Evolutionary conservation across 2,888 invertebrate genomes (phyloP).

Genomic region (Tigriopus californicus): DNA sequence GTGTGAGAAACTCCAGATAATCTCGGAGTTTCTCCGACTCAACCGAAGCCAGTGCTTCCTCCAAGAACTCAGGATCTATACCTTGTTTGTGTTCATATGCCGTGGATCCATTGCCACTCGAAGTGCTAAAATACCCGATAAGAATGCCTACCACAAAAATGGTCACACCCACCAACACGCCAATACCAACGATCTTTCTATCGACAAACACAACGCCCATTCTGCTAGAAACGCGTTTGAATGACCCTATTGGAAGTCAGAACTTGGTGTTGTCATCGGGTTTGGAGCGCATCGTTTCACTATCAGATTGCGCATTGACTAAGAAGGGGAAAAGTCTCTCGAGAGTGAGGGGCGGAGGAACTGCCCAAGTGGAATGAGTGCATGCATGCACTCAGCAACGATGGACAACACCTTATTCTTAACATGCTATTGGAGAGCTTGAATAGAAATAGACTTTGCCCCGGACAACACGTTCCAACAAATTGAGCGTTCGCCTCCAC

Average conservation of each 20-base stretch:
- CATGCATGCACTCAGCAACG: too few species aligned
- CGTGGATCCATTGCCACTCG: not conserved
- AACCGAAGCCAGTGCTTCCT: not conserved
- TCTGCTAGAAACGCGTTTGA: not conserved
- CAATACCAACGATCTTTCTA: not conserved
- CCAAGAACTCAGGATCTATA: not conserved
- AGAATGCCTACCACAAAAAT: not conserved
- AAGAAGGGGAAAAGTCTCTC: too few species aligned
- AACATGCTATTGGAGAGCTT: too few species aligned
- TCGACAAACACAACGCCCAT: not conserved
- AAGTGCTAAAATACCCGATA: not conserved
- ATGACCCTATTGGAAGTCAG: not conserved
- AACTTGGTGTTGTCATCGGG: not conserved
- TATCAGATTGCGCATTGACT: too few species aligned
- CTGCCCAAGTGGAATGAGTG: too few species aligned
- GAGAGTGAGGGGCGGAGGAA: too few species aligned
- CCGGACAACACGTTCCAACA: too few species aligned
- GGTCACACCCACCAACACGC: not conserved
- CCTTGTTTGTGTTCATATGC: not conserved
- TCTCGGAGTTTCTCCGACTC: not conserved
- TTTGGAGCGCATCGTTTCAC: not conserved
- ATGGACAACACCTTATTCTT: too few species aligned
- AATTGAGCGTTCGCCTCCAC: too few species aligned
- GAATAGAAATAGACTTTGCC: too few species aligned
- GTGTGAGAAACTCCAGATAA: not conserved